Evolutionary conservation across 2,797 vertebrate species (phyloP).

Genomic region (Diglossa cyanea): DNA sequence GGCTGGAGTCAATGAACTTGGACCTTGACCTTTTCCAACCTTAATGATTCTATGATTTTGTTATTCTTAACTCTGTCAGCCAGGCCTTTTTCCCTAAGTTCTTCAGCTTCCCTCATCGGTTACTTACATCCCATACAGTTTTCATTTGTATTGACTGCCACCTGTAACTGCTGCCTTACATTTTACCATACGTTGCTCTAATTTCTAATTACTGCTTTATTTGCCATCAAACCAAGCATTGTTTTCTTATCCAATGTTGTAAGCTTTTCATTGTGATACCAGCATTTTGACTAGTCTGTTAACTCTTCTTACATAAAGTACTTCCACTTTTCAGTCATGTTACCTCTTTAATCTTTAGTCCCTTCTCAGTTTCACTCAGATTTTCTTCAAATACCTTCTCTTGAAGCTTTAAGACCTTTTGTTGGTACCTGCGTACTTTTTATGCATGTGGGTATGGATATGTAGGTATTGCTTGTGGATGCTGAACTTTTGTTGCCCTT

Average conservation of each 20-base stretch:
- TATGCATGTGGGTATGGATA: not conserved
- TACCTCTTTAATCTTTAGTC: not conserved
- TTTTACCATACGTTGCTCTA: slow-evolving; percentile 18
- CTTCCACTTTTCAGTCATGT: not conserved
- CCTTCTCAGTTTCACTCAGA: not conserved
- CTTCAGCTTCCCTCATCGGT: not conserved
- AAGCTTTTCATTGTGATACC: not conserved
- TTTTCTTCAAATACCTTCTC: not conserved
- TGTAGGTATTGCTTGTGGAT: not conserved
- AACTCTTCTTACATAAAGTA: not conserved
- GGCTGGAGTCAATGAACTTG: not conserved
- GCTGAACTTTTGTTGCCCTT: not conserved
- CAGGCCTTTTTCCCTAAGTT: not conserved
- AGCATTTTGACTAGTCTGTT: not conserved
- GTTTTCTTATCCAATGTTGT: not conserved
- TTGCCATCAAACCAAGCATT: not conserved
- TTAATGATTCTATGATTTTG: not conserved
- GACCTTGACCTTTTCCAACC: not conserved
- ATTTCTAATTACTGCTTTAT: slow-evolving; percentile 28
- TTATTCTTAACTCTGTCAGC: not conserved
- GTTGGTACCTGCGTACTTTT: not conserved
- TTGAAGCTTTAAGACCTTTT: not conserved
- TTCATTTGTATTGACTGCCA: slow-evolving; percentile 1
- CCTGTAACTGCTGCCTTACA: slow-evolving; percentile 12
- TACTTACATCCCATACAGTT: not conserved